These are phyloP conservation scores for Brachypodius melanocephalos DNA, from an alignment of 2,113 vertebrate genomes.

Conservation along the genomic window DNA sequence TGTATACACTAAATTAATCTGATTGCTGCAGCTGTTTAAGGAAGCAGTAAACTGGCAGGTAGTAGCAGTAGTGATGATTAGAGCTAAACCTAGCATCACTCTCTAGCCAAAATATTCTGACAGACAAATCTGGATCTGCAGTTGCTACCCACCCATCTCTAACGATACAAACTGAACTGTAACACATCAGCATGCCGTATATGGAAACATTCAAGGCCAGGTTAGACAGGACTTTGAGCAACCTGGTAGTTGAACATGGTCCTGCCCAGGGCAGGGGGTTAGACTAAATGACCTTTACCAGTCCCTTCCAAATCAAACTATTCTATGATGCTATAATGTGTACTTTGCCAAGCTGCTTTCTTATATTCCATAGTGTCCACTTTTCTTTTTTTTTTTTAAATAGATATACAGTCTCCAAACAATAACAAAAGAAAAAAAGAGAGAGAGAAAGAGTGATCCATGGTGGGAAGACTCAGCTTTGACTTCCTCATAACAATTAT, in stretches of 20 bases:
- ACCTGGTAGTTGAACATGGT: not conserved
- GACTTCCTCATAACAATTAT: not conserved
- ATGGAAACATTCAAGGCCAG: not conserved
- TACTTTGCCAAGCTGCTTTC: not conserved
- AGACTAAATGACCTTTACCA: not conserved
- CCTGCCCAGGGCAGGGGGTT: not conserved
- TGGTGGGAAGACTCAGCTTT: not conserved
- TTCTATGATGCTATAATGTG: not conserved
- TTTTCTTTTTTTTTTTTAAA: not conserved
- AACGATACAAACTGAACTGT: not conserved
- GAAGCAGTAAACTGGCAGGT: not conserved
- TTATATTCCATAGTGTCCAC: not conserved
- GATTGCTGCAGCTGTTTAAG: not conserved
- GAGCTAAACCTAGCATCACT: not conserved
- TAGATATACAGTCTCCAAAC: not conserved
- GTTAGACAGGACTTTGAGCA: not conserved
- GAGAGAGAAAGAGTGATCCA: not conserved
- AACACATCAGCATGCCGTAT: not conserved
- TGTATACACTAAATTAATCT: not conserved
- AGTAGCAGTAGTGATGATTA: not conserved
- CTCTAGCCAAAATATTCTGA: not conserved
- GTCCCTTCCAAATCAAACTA: not conserved
- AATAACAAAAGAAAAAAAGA: not conserved
- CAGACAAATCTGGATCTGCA: not conserved
- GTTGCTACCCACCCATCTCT: not conserved